Evolutionary conservation across 2,888 invertebrate species (phyloP).

Genomic region (Nezara viridula): DNA sequence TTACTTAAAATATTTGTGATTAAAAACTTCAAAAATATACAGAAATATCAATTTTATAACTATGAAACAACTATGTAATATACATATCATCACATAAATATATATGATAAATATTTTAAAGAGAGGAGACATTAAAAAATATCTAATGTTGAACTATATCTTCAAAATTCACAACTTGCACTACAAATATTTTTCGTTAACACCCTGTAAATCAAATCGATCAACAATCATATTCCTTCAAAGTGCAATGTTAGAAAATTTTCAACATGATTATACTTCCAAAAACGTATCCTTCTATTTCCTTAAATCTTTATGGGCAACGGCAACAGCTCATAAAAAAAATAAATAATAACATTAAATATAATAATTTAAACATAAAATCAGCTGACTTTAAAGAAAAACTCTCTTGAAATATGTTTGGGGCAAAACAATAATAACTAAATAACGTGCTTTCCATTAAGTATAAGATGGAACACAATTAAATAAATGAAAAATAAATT

Average conservation of each 20-base stretch:
- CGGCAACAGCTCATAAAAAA: not conserved
- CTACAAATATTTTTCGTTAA: not conserved
- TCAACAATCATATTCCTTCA: not conserved
- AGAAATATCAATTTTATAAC: slow-evolving; percentile 15
- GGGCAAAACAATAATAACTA: not conserved
- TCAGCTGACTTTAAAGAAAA: not conserved
- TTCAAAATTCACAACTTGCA: not conserved
- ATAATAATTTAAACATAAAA: not conserved
- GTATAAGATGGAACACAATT: not conserved
- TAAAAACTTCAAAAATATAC: slow-evolving; percentile 39
- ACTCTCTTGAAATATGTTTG: not conserved
- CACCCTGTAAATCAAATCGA: slow-evolving; percentile 17
- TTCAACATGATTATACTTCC: not conserved
- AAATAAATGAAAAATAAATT: not conserved
- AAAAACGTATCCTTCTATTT: not conserved
- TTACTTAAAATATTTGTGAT: slow-evolving; percentile 13
- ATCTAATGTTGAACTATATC: slow-evolving; percentile 18
- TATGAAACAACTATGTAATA: slow-evolving; percentile 48
- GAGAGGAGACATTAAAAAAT: slow-evolving; percentile 9
- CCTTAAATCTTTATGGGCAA: not conserved
- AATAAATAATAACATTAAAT: not conserved
- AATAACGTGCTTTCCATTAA: not conserved
- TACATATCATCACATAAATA: slow-evolving; percentile 12
- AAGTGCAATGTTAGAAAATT: not conserved
- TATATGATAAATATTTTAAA: slow-evolving; percentile 9